Evolutionary conservation across 2,113 vertebrate genomes (phyloP), one percentile per base, ranked within the genome.

Genomic region (Zapornia atra): DNA sequence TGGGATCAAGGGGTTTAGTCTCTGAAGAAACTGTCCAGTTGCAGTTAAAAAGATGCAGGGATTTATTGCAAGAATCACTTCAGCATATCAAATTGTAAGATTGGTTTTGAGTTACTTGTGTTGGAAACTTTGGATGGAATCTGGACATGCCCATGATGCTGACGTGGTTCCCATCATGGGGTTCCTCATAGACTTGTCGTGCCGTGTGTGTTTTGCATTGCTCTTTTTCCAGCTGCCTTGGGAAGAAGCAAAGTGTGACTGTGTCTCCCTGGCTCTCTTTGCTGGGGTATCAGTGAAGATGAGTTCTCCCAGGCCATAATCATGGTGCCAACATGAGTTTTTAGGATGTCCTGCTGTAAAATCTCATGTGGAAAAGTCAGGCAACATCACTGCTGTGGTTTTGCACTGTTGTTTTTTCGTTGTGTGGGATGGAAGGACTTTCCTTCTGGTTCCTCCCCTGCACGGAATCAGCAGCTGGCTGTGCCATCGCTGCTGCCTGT

Each of bases 161-260:
- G 1, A 0, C 38, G 42, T 53, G 15, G 26, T 34, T 91, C 72
- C 66, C 1, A 7, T 42, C 2, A 1, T 19, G 28, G 3, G 2
- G 18, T 33, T 69, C 12, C 61, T 16, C 22, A 3, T 17, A 20
- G 66, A 14, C n/a, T n/a, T 56, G n/a, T 53, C 34, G 3, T 13
- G 3, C 50, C 16, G 26, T 3, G 3, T n/a, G 18, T 28, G 46
- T 48, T 88, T 34, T 50, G 42, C 9, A 1, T 57, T 20, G 79
- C 28, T 73, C 26, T 48, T 82, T 46, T 69, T 57, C 68, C 82
- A 82, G 0, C 57, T 38, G 63, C 81, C 53, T 51, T 34, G 11
- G 64, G 59, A 88, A 60, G 76, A 68, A 34, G 87, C 77, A 36
- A 83, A 65, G 22, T 51, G 44, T 78, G 70, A n/a, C 9, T 82